Conservation (phyloP, 1,140 invertebrate genomes). For the Lethocerus indicus region DNA sequence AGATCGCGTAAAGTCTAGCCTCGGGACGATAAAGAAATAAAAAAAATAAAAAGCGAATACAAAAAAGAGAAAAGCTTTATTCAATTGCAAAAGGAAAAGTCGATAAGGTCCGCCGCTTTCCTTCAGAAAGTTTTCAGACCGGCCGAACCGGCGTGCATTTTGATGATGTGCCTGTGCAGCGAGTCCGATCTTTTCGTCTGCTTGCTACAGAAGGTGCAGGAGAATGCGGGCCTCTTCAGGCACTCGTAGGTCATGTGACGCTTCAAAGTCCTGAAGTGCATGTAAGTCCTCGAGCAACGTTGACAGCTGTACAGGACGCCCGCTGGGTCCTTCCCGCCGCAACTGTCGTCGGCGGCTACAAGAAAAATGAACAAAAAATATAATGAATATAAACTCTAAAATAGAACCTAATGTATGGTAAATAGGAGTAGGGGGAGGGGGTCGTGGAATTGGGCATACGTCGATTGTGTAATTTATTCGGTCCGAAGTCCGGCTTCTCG, state of each 20-base stretch:
- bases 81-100: too few species aligned
- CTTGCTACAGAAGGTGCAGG: constrained; percentile 31
- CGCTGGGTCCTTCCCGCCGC: too few species aligned
- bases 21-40: too few species aligned
- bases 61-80: too few species aligned
- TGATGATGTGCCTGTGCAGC: constrained; percentile 25
- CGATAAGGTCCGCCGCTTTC: too few species aligned
- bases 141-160: constrained; percentile 5
- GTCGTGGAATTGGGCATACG: too few species aligned
- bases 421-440: too few species aligned
- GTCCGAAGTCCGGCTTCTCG: too few species aligned
- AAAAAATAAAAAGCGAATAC: too few species aligned
- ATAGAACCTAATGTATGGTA: constrained; percentile 21
- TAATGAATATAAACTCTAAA: constrained; percentile 21
- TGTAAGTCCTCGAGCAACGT: constrained; percentile 28
- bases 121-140: background rate
- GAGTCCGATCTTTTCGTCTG: constrained; percentile 32
- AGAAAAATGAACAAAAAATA: background rate
- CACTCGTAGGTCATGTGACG: constrained; percentile 37
- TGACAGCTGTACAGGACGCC: constrained; percentile 22
- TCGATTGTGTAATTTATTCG: too few species aligned
- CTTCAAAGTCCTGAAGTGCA: constrained; percentile 28
- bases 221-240: constrained; percentile 33
- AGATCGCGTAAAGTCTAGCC: too few species aligned
- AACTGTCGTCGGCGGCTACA: background rate